These are phyloP conservation scores for Silurus glanis DNA, from an alignment of 2,113 vertebrate genomes.

Conservation along the genomic window DNA sequence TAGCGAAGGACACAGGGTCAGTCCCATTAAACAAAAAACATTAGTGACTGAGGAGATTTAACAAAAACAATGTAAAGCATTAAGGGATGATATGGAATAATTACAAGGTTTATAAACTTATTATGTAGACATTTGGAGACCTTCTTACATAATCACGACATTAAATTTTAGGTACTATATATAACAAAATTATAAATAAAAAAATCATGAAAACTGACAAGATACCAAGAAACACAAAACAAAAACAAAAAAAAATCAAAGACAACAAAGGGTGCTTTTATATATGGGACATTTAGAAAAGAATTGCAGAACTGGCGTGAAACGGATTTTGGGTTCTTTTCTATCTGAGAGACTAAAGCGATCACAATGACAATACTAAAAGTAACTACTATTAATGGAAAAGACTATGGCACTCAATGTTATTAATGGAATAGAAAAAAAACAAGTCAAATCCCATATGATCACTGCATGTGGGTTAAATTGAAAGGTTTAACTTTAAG, in stretches of 20 bases:
- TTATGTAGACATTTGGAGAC: neutral
- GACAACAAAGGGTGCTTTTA: neutral
- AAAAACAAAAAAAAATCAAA: neutral
- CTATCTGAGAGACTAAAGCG: neutral
- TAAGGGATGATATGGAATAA: slow-evolving; percentile 1
- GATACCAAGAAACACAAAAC: neutral
- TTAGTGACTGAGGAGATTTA: slow-evolving; percentile 54
- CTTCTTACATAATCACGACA: neutral
- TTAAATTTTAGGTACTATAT: neutral
- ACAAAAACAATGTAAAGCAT: slow-evolving; percentile 60
- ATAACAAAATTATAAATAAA: neutral
- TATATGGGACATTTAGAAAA: neutral
- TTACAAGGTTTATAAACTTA: neutral
- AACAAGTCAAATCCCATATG: neutral
- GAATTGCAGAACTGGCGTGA: neutral
- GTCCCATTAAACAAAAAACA: slow-evolving; percentile 34
- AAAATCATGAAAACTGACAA: neutral
- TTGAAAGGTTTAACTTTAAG: neutral
- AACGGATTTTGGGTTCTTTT: neutral
- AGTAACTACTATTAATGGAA: neutral
- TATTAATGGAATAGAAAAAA: neutral
- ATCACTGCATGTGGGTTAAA: neutral
- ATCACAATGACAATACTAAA: neutral
- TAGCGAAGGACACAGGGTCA: neutral
- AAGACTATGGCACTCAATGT: neutral